These are phyloP conservation scores for Diadumene lineata DNA, from an alignment of 92 coral and sea anemone genomes.

Conservation along the genomic window DNA sequence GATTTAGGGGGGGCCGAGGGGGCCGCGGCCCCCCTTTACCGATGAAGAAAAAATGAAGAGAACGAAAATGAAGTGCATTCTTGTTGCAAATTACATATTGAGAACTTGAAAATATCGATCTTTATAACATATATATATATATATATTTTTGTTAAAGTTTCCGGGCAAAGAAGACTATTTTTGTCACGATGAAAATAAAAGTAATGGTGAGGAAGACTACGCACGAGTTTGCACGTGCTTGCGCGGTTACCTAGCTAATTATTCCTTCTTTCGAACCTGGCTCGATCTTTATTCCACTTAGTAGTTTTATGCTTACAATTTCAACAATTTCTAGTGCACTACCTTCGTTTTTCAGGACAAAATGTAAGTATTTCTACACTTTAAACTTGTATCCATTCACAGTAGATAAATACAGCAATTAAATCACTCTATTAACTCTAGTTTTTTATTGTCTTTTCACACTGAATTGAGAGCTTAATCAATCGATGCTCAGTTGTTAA, in stretches of 20 bases:
- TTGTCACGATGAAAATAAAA: not conserved
- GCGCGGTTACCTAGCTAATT: constrained; percentile 3
- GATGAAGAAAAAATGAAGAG: not conserved
- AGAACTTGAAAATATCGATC: too few species aligned
- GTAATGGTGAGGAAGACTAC: constrained; percentile 10
- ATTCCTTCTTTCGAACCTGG: constrained; percentile 1
- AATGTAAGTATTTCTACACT: not conserved
- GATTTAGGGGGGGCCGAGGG: too few species aligned
- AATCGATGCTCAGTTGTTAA: constrained; percentile 3
- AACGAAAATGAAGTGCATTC: not conserved
- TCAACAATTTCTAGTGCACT: not conserved
- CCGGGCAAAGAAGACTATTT: not conserved
- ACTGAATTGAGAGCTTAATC: not conserved
- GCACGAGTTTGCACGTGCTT: constrained; percentile 8
- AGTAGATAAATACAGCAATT: not conserved
- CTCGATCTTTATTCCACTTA: not conserved
- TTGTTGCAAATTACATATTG: not conserved
- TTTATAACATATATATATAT: not conserved
- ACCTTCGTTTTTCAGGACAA: not conserved
- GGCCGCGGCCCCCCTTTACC: too few species aligned
- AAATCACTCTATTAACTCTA: not conserved
- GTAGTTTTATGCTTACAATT: not conserved
- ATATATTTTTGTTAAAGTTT: not conserved
- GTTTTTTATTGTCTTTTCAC: not conserved
- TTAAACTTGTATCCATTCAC: constrained; percentile 1